Percentiles rank a stretch among this genome's conserved stretches.
phyloP scores from a whole-genome alignment of 2,888 invertebrate genomes.

The Bimastos eiseni region DNA sequence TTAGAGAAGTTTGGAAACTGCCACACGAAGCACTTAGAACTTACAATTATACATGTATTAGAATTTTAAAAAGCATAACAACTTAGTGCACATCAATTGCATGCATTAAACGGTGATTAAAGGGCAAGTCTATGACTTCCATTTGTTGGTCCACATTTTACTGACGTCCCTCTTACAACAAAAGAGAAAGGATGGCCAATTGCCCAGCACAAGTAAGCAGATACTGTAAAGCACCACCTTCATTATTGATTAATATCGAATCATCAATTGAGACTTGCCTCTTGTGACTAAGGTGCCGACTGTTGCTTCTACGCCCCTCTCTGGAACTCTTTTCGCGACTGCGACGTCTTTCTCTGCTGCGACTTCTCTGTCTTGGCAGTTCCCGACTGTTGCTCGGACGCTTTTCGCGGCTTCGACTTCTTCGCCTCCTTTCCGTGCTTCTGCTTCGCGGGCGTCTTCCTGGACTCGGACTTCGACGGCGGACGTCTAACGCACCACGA shows the following conservation, averaged over 20 bases:
- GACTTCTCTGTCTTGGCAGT: constrained; percentile 27
- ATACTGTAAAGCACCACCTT: background rate
- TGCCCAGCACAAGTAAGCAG: background rate
- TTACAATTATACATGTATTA: too few relatives aligned
- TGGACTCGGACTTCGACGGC: constrained; percentile 35
- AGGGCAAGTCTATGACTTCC: too few relatives aligned
- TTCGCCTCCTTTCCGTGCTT: constrained; percentile 39
- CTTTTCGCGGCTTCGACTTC: constrained; percentile 39
- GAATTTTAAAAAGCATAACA: too few relatives aligned
- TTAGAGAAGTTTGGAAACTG: too few relatives aligned
- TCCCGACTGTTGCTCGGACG: constrained; percentile 29
- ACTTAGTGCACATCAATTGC: too few relatives aligned
- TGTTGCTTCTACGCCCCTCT: constrained; percentile 45
- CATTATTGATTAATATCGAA: background rate
- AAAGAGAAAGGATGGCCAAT: background rate
- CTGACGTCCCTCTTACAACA: too few relatives aligned
- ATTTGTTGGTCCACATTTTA: too few relatives aligned
- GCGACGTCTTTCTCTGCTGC: constrained; percentile 28
- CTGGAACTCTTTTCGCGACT: constrained; percentile 44
- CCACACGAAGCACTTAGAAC: too few relatives aligned
- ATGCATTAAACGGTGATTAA: too few relatives aligned
- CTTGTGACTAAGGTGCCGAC: constrained; percentile 40
- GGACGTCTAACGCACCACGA: background rate
- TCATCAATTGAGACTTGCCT: background rate
- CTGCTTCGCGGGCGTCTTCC: constrained; percentile 37